A percentile compares a stretch with the other conserved stretches of the same genome.
These are phyloP conservation scores for Myiotriccus ornatus DNA, from an alignment of 2,797 vertebrate species.

Conservation along the genomic window DNA sequence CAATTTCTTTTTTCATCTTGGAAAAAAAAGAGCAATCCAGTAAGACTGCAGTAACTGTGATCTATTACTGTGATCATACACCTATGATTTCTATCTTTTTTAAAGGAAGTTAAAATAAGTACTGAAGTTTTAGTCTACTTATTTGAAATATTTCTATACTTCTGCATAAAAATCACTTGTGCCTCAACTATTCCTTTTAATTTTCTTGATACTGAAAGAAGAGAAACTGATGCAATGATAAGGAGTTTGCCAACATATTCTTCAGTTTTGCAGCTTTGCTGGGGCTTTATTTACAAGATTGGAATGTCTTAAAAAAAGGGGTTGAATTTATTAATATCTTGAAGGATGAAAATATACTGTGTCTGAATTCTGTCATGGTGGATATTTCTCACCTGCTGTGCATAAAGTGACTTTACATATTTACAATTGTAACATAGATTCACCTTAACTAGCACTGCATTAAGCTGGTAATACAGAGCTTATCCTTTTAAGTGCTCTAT, in stretches of 20 bases:
- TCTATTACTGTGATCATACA: background rate
- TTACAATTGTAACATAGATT: background rate
- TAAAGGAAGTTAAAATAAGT: background rate
- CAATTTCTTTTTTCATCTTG: background rate
- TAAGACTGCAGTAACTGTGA: constrained; percentile 3
- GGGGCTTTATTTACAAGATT: background rate
- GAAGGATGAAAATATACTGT: background rate
- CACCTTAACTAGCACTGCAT: background rate
- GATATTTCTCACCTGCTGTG: background rate
- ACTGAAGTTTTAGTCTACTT: constrained; percentile 10
- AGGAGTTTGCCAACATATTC: background rate
- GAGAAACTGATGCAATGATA: background rate
- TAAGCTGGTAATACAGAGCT: background rate
- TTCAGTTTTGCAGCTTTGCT: background rate
- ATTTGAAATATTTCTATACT: background rate
- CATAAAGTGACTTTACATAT: background rate
- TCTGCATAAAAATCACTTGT: constrained; percentile 36
- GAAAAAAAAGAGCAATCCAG: background rate
- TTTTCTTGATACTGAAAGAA: background rate
- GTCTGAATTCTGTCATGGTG: background rate
- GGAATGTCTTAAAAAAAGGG: background rate
- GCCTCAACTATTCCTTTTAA: constrained; percentile 31
- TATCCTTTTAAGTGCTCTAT: background rate
- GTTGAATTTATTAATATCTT: background rate
- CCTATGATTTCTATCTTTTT: background rate